These are phyloP conservation scores for Diacarnus erythraeanus DNA, from an alignment of 37 sponge, comb jelly and placozoan species.

Conservation along the genomic window DNA sequence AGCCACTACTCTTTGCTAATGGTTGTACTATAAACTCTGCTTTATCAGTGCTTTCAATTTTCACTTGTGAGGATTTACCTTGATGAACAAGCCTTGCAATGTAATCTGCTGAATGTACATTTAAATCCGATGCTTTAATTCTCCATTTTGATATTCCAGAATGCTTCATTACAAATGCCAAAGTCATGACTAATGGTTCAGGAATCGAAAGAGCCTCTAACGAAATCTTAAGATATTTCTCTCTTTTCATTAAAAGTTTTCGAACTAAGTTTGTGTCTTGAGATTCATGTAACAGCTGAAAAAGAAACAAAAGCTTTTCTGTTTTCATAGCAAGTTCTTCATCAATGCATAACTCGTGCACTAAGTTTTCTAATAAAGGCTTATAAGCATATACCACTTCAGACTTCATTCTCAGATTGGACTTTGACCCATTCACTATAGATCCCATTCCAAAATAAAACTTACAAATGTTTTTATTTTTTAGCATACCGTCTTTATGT, in stretches of 20 bases:
- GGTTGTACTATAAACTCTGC: background rate
- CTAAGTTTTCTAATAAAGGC: background rate
- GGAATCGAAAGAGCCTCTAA: background rate
- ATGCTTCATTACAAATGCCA: background rate
- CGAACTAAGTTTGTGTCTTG: background rate
- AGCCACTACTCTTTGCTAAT: background rate
- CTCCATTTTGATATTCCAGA: background rate
- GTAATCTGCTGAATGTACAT: background rate
- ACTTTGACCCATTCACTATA: background rate
- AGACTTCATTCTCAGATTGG: background rate
- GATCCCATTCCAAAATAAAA: background rate
- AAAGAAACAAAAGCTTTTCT: background rate
- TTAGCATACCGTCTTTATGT: background rate
- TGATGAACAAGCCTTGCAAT: background rate
- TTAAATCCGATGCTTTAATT: background rate
- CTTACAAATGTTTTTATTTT: background rate
- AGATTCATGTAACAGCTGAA: background rate
- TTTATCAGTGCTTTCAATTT: background rate
- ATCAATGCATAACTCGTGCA: background rate
- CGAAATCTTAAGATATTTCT: background rate
- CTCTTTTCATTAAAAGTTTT: background rate
- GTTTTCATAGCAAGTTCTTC: background rate
- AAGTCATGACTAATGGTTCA: background rate
- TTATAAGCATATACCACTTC: background rate
- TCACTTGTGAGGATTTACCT: background rate